phyloP scores from a whole-genome alignment of 2,113 vertebrate genomes.

The Hypomesus transpacificus region DNA sequence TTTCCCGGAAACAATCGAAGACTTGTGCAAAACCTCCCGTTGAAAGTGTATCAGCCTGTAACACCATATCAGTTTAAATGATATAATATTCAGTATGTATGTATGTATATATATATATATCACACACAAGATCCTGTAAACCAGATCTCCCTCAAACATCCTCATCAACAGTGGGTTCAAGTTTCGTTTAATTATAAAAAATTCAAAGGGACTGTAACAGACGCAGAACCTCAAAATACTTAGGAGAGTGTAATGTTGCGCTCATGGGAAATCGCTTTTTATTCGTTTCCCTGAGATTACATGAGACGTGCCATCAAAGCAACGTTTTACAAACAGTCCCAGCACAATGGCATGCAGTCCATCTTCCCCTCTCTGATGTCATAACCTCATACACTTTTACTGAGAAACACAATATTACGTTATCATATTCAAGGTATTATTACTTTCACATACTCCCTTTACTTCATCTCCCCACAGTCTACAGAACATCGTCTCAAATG shows the following conservation, averaged over 20 bases:
- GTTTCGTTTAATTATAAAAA: neutral
- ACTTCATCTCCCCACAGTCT: too few species aligned
- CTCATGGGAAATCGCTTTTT: neutral
- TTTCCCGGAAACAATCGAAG: too few species aligned
- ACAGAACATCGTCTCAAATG: too few species aligned
- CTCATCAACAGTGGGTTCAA: neutral
- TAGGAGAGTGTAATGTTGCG: neutral
- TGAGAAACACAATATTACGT: too few species aligned
- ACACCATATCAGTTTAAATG: neutral
- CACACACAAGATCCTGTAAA: neutral
- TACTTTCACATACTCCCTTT: too few species aligned
- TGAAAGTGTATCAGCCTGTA: too few species aligned
- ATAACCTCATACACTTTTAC: too few species aligned
- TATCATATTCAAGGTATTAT: too few species aligned
- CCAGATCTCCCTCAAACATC: neutral
- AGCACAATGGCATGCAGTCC: too few species aligned
- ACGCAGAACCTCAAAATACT: neutral
- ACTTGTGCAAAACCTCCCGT: too few species aligned
- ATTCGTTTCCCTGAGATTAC: neutral
- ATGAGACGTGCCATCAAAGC: neutral
- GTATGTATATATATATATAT: too few species aligned
- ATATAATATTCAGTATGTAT: neutral
- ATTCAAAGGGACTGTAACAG: neutral
- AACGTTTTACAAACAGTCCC: neutral
- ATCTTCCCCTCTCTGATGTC: too few species aligned